Conservation (phyloP, 2,797 vertebrate species). For the Melanogrammus aeglefinus region DNA sequence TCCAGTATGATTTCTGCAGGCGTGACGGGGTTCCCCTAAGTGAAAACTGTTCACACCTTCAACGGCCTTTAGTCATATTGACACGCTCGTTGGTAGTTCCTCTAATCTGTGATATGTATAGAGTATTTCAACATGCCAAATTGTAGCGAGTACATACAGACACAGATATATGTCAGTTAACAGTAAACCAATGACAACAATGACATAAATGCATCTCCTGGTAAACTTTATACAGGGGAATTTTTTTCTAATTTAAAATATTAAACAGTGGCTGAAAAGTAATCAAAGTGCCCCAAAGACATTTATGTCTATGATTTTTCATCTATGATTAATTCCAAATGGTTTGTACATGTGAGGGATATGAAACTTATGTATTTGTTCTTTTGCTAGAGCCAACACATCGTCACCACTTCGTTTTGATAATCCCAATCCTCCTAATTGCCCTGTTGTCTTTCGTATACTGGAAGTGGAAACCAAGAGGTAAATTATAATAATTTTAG, state of each 20-base stretch:
- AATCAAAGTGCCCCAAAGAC: too few species aligned
- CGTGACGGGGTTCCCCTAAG: background rate
- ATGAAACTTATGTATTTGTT: background rate
- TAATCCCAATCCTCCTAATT: rapidly evolving
- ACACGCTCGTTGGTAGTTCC: too few species aligned
- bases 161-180: background rate
- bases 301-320: too few species aligned
- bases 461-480: rapidly evolving
- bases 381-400: background rate
- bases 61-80: too few species aligned
- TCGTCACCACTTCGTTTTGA: rapidly evolving
- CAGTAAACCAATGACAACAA: background rate
- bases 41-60: too few species aligned
- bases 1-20: constrained; percentile 40
- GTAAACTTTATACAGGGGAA: background rate
- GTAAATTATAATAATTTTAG: constrained; percentile 15
- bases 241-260: too few species aligned
- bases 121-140: too few species aligned
- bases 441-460: rapidly evolving
- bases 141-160: too few species aligned
- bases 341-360: background rate
- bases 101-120: too few species aligned
- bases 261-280: too few species aligned
- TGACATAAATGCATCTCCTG: background rate
- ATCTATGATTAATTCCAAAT: too few species aligned